phyloP scores from a whole-genome alignment of 2,888 invertebrate genomes.

The Cephus spinipes region DNA sequence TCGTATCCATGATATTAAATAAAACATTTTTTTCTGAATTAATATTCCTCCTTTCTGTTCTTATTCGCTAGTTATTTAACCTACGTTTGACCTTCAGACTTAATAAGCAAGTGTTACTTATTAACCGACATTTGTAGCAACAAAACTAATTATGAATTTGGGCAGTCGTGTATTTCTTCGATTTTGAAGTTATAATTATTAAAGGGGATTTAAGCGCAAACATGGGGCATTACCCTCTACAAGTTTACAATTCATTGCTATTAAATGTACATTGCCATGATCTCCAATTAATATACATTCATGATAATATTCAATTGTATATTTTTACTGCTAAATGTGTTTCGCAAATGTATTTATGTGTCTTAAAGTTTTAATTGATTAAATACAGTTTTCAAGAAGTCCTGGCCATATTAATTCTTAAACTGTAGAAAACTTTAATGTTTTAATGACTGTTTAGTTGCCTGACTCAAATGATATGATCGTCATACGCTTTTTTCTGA shows the following conservation, averaged over 20 bases:
- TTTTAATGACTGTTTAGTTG: neutral
- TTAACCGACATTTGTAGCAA: neutral
- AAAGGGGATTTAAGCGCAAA: neutral
- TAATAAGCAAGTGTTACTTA: neutral
- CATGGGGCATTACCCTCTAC: neutral
- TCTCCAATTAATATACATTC: neutral
- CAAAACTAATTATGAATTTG: neutral
- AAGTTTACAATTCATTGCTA: neutral
- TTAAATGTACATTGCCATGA: neutral
- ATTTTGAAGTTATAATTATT: neutral
- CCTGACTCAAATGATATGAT: neutral
- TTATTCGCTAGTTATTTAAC: neutral
- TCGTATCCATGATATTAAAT: neutral
- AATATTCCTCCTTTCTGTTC: neutral
- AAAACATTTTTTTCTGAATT: neutral
- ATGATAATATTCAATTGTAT: neutral
- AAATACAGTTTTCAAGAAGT: too few species aligned
- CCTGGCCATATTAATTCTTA: neutral
- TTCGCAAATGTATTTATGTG: too few species aligned
- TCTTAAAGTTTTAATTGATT: too few species aligned
- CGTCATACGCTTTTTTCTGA: neutral
- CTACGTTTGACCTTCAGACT: neutral
- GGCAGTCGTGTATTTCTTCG: neutral
- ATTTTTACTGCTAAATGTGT: neutral
- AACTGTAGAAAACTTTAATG: neutral